Conservation (phyloP, 2,888 invertebrate species). For the Drosophila fungiperda region DNA sequence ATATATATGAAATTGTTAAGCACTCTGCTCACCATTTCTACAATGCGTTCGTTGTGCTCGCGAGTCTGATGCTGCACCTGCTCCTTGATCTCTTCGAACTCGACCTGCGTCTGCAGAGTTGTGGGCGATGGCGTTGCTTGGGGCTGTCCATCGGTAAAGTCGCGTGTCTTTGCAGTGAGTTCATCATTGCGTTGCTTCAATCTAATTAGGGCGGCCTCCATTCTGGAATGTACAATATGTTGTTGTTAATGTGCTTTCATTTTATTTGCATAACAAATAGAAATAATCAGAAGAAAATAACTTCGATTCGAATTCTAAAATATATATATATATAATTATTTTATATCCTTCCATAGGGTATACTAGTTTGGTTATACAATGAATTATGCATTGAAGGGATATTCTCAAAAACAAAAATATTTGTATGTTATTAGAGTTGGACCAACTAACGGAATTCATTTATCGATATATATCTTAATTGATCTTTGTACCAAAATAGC, state of each 20-base stretch:
- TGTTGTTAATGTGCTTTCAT: neutral
- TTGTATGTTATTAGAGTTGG: no score
- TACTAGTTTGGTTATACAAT: neutral
- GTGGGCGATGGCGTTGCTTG: slow-evolving; percentile 63
- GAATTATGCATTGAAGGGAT: neutral
- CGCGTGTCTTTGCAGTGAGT: slow-evolving; percentile 77
- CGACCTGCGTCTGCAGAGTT: slow-evolving; percentile 62
- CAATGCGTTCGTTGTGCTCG: slow-evolving; percentile 84
- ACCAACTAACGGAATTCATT: neutral
- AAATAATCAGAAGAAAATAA: neutral
- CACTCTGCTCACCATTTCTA: slow-evolving; percentile 83
- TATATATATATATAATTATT: neutral
- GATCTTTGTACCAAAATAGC: neutral
- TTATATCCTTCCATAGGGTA: neutral
- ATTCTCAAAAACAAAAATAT: neutral
- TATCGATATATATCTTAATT: neutral
- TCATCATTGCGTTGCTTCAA: slow-evolving; percentile 84
- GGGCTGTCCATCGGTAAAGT: slow-evolving; percentile 81
- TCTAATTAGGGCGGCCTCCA: slow-evolving; percentile 84
- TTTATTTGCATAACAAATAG: neutral
- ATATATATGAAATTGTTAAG: neutral
- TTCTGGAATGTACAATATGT: slow-evolving; percentile 61
- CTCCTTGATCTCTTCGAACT: slow-evolving; percentile 80
- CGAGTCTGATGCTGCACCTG: slow-evolving; percentile 81
- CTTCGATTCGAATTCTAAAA: neutral